Evolutionary conservation across 2,113 vertebrate species (phyloP), one percentile per base, ranked within the genome.

Genomic region (Channa maculata): DNA sequence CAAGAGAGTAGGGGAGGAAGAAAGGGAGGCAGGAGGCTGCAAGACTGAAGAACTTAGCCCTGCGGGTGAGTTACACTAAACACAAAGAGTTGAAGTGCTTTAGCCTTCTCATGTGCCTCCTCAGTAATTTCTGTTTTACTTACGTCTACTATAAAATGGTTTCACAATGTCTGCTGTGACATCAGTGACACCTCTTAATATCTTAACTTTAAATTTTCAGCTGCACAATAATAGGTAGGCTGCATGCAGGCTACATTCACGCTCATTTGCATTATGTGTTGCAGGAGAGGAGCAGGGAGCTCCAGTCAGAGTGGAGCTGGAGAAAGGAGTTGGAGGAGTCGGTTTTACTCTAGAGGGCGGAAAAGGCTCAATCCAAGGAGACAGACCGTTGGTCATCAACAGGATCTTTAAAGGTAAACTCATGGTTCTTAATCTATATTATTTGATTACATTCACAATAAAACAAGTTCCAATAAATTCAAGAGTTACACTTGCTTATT

Each of bases 301-400:
- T 49, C 45, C 73, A 0, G 3, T 92, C 34, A 94, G 77, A 0
- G 53, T 98, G 69, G 92, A 89, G 6, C 82, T 98, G 85, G 93
- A 96, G 83, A 99, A 98, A 93, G 96, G 93, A 24, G 87, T 94
- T 6, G 95, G 94, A 0, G 96, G 98, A 12, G 91, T 98, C 33
- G 97, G 96, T 70, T 99, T 99, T 73, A 97, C 96, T 59, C 84
- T 99, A 84, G 97, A 98, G 79, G 97, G 97, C 73, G 98, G 98
- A 45, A 97, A 93, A 86, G 97, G 96, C 12, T 99, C 97, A 1
- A 90, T 99, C 76, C 94, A 95, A 0, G 97, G 98, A 83, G 96
- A 99, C 85, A 96, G 90, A 83, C 96, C 98, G 2, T 88, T 99
- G 38, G 76, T 87, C 33, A 76, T 99, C 74, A 97, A 95, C 92